A percentile compares a stretch with the other conserved stretches of the same genome.
Evolutionary conservation across 1,140 invertebrate genomes (phyloP).

Genomic region (Scaptomyza montana): DNA sequence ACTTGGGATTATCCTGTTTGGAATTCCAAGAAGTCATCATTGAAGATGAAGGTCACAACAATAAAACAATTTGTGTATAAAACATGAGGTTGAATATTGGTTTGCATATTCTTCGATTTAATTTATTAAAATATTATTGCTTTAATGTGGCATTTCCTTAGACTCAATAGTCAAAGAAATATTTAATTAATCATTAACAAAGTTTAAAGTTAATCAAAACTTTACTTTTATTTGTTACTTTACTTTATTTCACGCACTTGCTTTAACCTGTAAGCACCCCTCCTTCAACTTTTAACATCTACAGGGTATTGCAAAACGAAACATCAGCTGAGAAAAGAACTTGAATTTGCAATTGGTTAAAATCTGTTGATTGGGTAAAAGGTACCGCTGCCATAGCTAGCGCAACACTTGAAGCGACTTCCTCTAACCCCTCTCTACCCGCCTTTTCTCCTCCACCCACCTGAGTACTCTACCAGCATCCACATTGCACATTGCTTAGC

Average conservation of each 20-base stretch:
- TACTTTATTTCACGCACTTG: neutral
- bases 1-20: constrained; percentile 2
- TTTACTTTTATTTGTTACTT: too few species aligned
- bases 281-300: neutral
- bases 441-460: neutral
- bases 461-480: neutral
- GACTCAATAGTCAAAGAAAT: too few species aligned
- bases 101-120: too few species aligned
- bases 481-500: constrained; percentile 65
- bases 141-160: too few species aligned
- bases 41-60: too few species aligned
- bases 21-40: neutral
- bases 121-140: too few species aligned
- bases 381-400: neutral
- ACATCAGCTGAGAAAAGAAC: constrained; percentile 9
- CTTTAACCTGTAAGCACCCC: neutral
- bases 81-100: too few species aligned
- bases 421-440: neutral
- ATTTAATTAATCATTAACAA: too few species aligned
- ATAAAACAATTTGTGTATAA: too few species aligned
- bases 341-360: constrained; percentile 41
- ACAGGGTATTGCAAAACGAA: constrained; percentile 9
- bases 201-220: too few species aligned
- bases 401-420: neutral
- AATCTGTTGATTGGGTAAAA: constrained; percentile 33